Percentiles rank a stretch among this genome's conserved stretches.
These are phyloP conservation scores for Ictalurus furcatus DNA, from an alignment of 2,113 vertebrate species.

Conservation along the genomic window DNA sequence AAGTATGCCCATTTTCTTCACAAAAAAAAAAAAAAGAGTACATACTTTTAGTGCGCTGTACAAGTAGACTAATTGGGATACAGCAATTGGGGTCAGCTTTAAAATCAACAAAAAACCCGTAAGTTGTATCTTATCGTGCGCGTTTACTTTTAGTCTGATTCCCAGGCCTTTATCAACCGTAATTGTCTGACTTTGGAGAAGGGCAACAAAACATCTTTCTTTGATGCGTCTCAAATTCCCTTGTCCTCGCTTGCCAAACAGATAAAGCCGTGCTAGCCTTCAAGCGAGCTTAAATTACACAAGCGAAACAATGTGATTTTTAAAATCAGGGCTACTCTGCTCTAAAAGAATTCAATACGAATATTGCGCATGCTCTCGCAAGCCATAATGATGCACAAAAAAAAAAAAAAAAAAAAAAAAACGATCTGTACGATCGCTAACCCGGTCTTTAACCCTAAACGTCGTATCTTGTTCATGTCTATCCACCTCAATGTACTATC, in stretches of 20 bases:
- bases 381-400: not conserved
- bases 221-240: not conserved
- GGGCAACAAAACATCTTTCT: not conserved
- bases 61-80: no score
- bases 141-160: not conserved
- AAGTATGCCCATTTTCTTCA: no score
- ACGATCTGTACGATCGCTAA: not conserved
- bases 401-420: no score
- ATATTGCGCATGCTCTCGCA: not conserved
- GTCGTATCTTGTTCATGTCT: not conserved
- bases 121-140: not conserved
- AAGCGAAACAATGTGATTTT: no score
- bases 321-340: not conserved
- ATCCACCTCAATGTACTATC: not conserved
- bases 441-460: not conserved
- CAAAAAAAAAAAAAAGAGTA: no score
- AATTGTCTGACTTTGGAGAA: not conserved
- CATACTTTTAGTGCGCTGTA: no score
- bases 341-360: not conserved
- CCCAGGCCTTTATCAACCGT: not conserved
- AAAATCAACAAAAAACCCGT: no score
- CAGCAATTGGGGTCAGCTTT: no score
- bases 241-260: not conserved
- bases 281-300: no score
- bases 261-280: not conserved